Base-by-base conservation (phyloP, 2,888 invertebrate species). In the Eulithis prunata region DNA sequence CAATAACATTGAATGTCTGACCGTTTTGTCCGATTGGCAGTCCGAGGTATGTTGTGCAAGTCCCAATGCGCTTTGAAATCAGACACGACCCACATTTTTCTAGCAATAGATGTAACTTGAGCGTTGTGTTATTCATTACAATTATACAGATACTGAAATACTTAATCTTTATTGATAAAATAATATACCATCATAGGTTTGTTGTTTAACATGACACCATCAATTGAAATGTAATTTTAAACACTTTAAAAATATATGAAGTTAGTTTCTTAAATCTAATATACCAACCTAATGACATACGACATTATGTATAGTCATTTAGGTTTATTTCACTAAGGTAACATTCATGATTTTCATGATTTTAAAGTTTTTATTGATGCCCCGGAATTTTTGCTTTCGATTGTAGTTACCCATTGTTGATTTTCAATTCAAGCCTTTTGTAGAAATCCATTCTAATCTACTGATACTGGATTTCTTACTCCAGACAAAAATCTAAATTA, bases 41-140 rank as follows among this genome's bases (percentile, higher is more conserved):
- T 73, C 71, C 65, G 72, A 74, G 63, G 70, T 72, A 74, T 70
- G 80, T 86, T 84, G 82, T 86, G 87, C 83, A 85, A 85, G 82
- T 84, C 81, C 79, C 81, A 78, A 82, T 79, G 81, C 80, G 78
- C 86, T 86, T 88, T 89, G 90, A 87, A 88, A 89, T 88, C 81
- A 78, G 85, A 90, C 79, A 78, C 87, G 86, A 82, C 85, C 86
- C 79, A 87, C 89, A 89, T 90, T 88, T 86, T 89, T 88, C 86
- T 85, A 83, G 86, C 80, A 79, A 85, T 83, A 81, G 77, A 79
- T 78, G 87, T 88, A 88, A 89, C 84, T 79, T 82, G 87, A 89
- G 80, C 76, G 78, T 79, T 80, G 75, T 84, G 79, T 79, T 84
- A 76, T 83, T 80, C 75, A 63, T 67, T 73, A 76, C 75, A 75